Evolutionary conservation across 2,888 invertebrate species (phyloP).

Genomic region (Scrobipalpa costella): DNA sequence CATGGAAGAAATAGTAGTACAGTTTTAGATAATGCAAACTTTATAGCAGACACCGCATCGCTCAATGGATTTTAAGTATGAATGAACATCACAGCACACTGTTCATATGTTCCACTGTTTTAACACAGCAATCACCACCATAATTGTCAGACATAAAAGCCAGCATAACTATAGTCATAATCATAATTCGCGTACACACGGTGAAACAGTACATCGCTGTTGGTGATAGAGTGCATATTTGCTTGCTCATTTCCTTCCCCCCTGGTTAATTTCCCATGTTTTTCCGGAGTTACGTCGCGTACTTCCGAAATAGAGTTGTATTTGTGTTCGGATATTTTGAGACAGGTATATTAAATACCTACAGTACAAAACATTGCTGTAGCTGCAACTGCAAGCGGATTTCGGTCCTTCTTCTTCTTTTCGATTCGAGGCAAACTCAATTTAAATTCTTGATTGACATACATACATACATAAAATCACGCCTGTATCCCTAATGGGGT

Average conservation of each 20-base stretch:
- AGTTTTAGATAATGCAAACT: background rate
- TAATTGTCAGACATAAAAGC: constrained; percentile 10
- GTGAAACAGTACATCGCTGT: background rate
- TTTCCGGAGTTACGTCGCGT: constrained; percentile 12
- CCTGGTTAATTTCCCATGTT: constrained; percentile 12
- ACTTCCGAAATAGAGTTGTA: background rate
- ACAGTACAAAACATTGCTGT: no score
- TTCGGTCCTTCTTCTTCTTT: no score
- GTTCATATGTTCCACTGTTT: background rate
- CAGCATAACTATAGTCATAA: background rate
- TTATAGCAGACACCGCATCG: background rate
- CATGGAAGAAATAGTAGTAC: no score
- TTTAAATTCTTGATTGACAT: no score
- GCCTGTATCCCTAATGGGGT: no score
- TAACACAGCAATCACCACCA: background rate
- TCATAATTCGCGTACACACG: background rate
- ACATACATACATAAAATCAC: no score
- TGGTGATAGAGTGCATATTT: constrained; percentile 8
- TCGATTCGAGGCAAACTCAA: no score
- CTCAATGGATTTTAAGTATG: background rate
- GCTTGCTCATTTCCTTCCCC: background rate
- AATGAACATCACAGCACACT: background rate
- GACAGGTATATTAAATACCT: no score
- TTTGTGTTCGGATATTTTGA: background rate
- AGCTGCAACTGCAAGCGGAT: no score